Evolutionary conservation across 2,113 vertebrate species (phyloP), one percentile per base, ranked within the genome.

Genomic region (Lasiurus cinereus): DNA sequence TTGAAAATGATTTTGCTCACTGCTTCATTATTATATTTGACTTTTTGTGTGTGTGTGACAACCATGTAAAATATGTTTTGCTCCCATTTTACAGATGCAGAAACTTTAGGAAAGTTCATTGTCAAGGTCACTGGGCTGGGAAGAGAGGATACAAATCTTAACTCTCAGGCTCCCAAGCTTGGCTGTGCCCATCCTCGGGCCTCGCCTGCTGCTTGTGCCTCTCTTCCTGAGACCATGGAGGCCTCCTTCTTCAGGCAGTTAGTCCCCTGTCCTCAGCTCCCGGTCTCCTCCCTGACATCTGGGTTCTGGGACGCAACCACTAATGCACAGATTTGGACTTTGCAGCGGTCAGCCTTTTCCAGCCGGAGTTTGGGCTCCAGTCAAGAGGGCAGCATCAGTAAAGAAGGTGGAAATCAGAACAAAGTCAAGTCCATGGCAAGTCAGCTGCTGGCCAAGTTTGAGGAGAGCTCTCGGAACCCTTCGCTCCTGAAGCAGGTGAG

Each of bases 381-480:
- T 77, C 97, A 88, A 84, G 99, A 99, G 5, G 94, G 90, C 6
- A 83, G 36, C 33, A 98, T 98, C 62, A 97, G 97, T 36, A 99
- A 98, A 95, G 99, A 98, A 97, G 97, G 97, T 43, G 80, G 87
- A 11, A 98, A 98, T 96, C 98, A 99, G 97, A 99, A 99, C 97
- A 99, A 99, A 98, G 99, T 99, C 86, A 99, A 99, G 94, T 99
- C 99, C 50, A 99, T 99, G 99, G 99, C 99, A 43, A 99, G 98
- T 59, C 99, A 99, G 93, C 97, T 99, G 46, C 97, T 98, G 96
- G 99, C 99, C 89, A 99, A 99, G 97, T 99, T 99, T 97, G 99
- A 99, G 97, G 99, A 99, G 94, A 99, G 95, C 78, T 93, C 98
- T 33, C 97, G 98, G 43, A 99, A 90, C 92, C 97, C 98, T 70